These are phyloP conservation scores for Alitta virens DNA, from an alignment of 2,888 invertebrate genomes.

Conservation along the genomic window DNA sequence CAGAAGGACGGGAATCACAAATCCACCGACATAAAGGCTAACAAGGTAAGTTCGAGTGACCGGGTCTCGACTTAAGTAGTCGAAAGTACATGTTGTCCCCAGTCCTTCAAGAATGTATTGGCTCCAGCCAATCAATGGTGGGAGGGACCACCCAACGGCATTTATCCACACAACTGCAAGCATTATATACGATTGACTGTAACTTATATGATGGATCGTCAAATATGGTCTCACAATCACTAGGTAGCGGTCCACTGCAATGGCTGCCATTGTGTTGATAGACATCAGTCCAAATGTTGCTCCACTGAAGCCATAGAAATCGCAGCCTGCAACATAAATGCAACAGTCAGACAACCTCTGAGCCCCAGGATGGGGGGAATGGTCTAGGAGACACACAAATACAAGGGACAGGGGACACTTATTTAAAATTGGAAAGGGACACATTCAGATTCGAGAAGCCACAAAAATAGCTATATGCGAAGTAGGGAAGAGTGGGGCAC, in stretches of 20 bases:
- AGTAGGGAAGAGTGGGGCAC: too few species aligned
- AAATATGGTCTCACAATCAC: constrained; percentile 10
- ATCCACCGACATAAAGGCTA: constrained; percentile 9
- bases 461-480: too few species aligned
- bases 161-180: constrained; percentile 14
- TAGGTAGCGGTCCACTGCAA: constrained; percentile 18
- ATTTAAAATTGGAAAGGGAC: too few species aligned
- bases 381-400: too few species aligned
- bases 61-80: constrained; percentile 2
- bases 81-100: constrained; percentile 22
- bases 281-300: constrained; percentile 18
- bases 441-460: too few species aligned
- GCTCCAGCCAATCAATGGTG: constrained; percentile 19
- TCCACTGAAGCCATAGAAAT: constrained; percentile 14
- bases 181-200: not conserved
- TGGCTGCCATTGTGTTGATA: constrained; percentile 21
- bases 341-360: too few species aligned
- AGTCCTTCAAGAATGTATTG: constrained; percentile 16
- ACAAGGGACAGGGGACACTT: too few species aligned
- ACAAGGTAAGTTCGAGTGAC: not conserved
- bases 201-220: not conserved
- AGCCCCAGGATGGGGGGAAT: too few species aligned
- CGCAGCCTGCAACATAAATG: constrained; percentile 12
- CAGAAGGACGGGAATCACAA: constrained; percentile 8
- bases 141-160: constrained; percentile 12